Percentiles rank a stretch among this genome's conserved stretches.
phyloP scores from a whole-genome alignment of 2,797 vertebrate genomes.

The Echiichthys vipera region DNA sequence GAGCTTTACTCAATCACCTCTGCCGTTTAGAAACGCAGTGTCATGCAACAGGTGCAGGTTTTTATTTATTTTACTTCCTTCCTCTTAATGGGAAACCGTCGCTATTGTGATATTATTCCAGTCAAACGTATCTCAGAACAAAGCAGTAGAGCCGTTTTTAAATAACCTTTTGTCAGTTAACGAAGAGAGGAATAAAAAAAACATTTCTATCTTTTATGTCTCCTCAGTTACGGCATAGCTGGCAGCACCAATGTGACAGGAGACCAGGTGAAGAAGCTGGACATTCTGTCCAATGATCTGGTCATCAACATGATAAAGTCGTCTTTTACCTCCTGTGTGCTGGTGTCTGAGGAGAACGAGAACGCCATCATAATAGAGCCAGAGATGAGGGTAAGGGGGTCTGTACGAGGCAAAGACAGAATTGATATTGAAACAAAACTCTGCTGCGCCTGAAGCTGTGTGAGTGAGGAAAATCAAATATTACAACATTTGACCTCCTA shows the following conservation, averaged over 20 bases:
- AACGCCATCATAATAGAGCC: slow-evolving; percentile 90
- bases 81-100: not conserved
- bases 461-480: too few species aligned
- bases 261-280: slow-evolving; percentile 96
- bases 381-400: slow-evolving; percentile 89
- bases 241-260: slow-evolving; percentile 94
- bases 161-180: not conserved
- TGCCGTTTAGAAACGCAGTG: slow-evolving; percentile 15
- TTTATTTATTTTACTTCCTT: not conserved
- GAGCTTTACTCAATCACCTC: not conserved
- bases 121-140: not conserved
- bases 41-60: slow-evolving; percentile 38
- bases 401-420: too few species aligned
- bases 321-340: slow-evolving; percentile 92
- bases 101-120: not conserved
- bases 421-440: not conserved
- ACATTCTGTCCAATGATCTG: slow-evolving; percentile 94
- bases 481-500: too few species aligned
- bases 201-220: not conserved
- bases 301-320: slow-evolving; percentile 95
- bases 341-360: slow-evolving; percentile 94
- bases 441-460: not conserved
- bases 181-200: not conserved
- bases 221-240: slow-evolving; percentile 91
- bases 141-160: not conserved